A percentile compares a stretch with the other conserved stretches of the same genome.
phyloP scores from a whole-genome alignment of 1,140 invertebrate species.

The Neuroterus valhalla region DNA sequence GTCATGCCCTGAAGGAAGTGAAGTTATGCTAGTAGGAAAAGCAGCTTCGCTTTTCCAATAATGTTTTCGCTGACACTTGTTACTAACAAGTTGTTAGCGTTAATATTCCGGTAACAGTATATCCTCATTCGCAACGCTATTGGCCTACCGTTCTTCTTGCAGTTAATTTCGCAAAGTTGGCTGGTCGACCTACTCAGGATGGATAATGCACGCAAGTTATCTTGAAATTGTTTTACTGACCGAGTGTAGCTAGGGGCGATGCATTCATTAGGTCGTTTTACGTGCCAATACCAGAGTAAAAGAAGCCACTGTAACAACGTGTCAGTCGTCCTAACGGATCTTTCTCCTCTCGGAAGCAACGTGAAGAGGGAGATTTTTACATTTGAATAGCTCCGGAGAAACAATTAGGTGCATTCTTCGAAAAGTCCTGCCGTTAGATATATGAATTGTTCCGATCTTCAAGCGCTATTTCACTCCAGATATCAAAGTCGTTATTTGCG shows the following conservation, averaged over 20 bases:
- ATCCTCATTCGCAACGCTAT: conserved; percentile 49
- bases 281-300: conserved; percentile 70
- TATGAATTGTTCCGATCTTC: conserved; percentile 27
- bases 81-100: conserved; percentile 38
- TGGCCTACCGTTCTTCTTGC: conserved; percentile 42
- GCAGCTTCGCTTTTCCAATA: no score
- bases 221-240: conserved; percentile 65
- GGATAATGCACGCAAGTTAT: conserved; percentile 57
- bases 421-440: conserved; percentile 41
- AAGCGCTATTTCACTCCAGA: conserved; percentile 12
- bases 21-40: no score
- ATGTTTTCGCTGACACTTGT: no score
- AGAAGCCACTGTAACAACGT: conserved; percentile 69
- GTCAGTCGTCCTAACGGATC: conserved; percentile 73
- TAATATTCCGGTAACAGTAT: conserved; percentile 59
- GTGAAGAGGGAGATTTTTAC: conserved; percentile 46
- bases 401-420: conserved; percentile 50
- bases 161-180: conserved; percentile 55
- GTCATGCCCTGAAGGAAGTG: no score
- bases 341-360: conserved; percentile 54
- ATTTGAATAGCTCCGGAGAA: conserved; percentile 51
- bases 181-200: conserved; percentile 60
- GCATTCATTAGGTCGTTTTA: conserved; percentile 73
- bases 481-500: conserved; percentile 20
- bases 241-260: conserved; percentile 63